Conservation (phyloP, 2,113 vertebrate species). For the Brachyhypopomus occidentalis region DNA sequence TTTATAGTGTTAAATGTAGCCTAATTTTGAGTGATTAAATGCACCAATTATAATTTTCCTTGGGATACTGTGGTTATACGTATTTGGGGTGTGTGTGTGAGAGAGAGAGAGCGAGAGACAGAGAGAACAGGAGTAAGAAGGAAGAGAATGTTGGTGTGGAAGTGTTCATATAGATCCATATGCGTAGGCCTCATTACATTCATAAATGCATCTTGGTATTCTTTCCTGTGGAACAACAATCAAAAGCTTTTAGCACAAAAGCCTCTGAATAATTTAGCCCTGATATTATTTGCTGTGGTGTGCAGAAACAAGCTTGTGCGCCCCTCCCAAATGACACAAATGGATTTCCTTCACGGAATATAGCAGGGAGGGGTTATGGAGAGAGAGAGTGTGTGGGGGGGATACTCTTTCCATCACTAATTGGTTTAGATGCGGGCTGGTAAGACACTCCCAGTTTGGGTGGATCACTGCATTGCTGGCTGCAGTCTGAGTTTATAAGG, state of each 20-base stretch:
- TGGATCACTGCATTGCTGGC: conserved; percentile 64
- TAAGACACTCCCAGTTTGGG: conserved; percentile 88
- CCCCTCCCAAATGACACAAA: conserved; percentile 84
- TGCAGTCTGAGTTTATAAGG: conserved; percentile 75
- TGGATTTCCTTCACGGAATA: conserved; percentile 80
- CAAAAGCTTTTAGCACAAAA: conserved; percentile 84
- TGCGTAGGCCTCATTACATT: conserved; percentile 60
- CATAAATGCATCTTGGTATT: conserved; percentile 63
- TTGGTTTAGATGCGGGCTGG: conserved; percentile 77
- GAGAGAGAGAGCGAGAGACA: background rate
- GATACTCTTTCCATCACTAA: conserved; percentile 73
- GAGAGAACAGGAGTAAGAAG: too few relatives aligned
- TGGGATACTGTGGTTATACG: background rate
- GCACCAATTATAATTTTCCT: too few relatives aligned
- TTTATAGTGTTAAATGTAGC: too few relatives aligned
- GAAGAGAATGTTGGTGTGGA: background rate
- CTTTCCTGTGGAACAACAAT: conserved; percentile 75
- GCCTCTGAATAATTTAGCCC: conserved; percentile 91
- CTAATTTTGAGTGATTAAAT: too few relatives aligned
- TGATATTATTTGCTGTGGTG: conserved; percentile 80
- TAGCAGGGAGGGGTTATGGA: conserved; percentile 64
- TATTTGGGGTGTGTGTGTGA: background rate
- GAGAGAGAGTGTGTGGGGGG: conserved; percentile 50
- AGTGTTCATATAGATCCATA: conserved; percentile 28
- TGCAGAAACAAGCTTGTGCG: conserved; percentile 73